Evolutionary conservation across 1,140 invertebrate genomes (phyloP).

Genomic region (Brachionus rotundiformis): DNA sequence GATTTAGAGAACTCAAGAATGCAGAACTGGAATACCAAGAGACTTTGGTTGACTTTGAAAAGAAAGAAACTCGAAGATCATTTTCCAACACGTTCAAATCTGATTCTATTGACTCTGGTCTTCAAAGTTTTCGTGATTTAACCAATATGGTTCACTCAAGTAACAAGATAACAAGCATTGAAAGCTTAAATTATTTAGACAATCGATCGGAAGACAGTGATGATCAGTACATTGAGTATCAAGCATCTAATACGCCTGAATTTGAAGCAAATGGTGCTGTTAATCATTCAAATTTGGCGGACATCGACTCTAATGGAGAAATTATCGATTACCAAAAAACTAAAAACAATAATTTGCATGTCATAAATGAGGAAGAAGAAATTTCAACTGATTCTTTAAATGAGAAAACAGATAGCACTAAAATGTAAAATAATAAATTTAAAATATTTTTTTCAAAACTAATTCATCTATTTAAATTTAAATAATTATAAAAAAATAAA

Average conservation of each 20-base stretch:
- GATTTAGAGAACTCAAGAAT: slow-evolving; percentile 37
- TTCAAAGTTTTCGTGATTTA: not conserved
- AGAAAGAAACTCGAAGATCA: not conserved
- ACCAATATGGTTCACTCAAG: not conserved
- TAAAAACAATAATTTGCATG: not conserved
- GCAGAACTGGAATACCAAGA: slow-evolving; percentile 7
- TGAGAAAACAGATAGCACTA: not conserved
- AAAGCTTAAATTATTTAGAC: slow-evolving; percentile 8
- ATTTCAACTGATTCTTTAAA: not conserved
- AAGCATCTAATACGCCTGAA: not conserved
- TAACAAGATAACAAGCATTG: not conserved
- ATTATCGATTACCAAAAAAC: slow-evolving; percentile 19
- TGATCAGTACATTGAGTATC: not conserved
- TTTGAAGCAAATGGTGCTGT: not conserved
- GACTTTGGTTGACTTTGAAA: not conserved
- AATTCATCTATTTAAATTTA: too few relatives aligned
- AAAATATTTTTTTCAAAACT: too few relatives aligned
- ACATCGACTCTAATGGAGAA: not conserved
- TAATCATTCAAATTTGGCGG: not conserved
- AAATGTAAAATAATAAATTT: too few relatives aligned
- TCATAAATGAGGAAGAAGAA: slow-evolving; percentile 33
- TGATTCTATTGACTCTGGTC: slow-evolving; percentile 20
- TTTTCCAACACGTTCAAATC: not conserved
- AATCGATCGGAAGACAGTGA: not conserved
- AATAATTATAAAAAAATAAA: too few relatives aligned